Evolutionary conservation across 2,113 vertebrate genomes (phyloP).

Genomic region (Hemiprocne comata): DNA sequence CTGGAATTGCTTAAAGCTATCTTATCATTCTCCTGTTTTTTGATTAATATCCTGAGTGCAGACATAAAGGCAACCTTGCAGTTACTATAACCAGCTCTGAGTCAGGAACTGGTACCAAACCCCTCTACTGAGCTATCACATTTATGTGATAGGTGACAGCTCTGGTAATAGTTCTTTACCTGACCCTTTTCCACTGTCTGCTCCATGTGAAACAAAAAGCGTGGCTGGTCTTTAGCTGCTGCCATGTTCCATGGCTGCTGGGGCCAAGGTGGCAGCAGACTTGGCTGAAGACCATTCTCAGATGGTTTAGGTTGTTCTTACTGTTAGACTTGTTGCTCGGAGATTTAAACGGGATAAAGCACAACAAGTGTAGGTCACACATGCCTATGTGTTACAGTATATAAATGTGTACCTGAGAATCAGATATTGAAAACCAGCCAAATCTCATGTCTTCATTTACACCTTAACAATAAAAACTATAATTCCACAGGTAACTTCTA

Average conservation of each 20-base stretch:
- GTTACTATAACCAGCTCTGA: background rate
- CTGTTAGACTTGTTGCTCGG: background rate
- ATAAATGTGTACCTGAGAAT: background rate
- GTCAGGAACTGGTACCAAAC: background rate
- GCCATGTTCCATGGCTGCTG: background rate
- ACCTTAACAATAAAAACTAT: background rate
- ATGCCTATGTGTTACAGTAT: background rate
- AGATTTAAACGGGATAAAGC: background rate
- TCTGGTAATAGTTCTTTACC: background rate
- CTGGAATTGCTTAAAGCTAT: background rate
- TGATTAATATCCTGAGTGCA: background rate
- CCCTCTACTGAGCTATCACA: background rate
- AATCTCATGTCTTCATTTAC: background rate
- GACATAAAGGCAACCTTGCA: background rate
- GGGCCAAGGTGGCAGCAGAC: background rate
- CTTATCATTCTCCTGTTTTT: background rate
- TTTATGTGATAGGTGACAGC: background rate
- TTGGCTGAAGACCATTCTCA: background rate
- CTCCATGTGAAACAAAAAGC: background rate
- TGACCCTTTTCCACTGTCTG: background rate
- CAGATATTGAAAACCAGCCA: background rate
- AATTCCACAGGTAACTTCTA: background rate
- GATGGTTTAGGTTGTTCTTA: background rate
- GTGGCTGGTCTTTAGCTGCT: background rate
- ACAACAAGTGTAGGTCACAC: background rate